Conservation (phyloP, 2,888 invertebrate genomes). For the Nemurella pictetii region DNA sequence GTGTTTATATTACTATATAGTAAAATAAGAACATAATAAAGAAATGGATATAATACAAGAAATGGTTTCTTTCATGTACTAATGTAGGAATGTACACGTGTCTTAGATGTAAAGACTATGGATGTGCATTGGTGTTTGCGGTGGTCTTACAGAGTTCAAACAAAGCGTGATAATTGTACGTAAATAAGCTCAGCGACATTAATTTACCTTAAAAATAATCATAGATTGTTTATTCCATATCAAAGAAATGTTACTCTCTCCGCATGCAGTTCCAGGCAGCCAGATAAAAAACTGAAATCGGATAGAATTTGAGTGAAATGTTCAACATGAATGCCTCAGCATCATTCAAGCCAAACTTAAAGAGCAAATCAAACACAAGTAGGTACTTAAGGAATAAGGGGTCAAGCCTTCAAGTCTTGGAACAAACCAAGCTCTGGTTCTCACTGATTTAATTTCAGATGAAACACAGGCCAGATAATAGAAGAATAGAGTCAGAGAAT, state of each 20-base stretch:
- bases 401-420: not conserved
- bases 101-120: not conserved
- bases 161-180: not conserved
- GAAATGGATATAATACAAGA: not conserved
- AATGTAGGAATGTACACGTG: not conserved
- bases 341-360: not conserved
- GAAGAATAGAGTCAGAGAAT: not conserved
- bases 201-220: constrained; percentile 30
- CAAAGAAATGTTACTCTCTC: constrained; percentile 32
- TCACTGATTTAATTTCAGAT: not conserved
- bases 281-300: constrained; percentile 30
- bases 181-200: not conserved
- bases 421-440: not conserved
- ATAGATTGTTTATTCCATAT: constrained; percentile 25
- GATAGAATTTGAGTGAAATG: constrained; percentile 12
- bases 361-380: not conserved
- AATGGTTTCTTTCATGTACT: not conserved
- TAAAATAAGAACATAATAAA: not conserved
- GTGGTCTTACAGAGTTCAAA: not conserved
- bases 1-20: not conserved
- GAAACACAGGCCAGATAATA: not conserved
- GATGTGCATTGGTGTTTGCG: not conserved
- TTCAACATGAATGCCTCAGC: not conserved
- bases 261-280: constrained; percentile 28
- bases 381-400: no score